phyloP scores from a whole-genome alignment of 2,797 vertebrate genomes.

The Morelia viridis region DNA sequence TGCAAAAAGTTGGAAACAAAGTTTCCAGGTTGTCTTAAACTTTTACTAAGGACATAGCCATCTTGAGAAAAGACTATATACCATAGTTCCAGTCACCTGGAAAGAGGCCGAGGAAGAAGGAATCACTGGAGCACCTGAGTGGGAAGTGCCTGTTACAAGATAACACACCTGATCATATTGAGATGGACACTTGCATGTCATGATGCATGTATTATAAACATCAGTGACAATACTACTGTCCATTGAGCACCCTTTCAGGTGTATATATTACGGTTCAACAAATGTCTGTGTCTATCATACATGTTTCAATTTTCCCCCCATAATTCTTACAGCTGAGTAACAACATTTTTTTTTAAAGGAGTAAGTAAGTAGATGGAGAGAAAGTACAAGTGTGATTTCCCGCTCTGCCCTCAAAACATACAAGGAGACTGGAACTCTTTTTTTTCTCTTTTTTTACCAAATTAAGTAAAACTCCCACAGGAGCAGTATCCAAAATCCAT shows the following conservation, averaged over 20 bases:
- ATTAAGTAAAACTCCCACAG: too few relatives aligned
- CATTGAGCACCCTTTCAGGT: not conserved
- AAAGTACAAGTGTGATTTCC: too few relatives aligned
- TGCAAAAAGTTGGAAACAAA: not conserved
- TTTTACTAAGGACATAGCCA: not conserved
- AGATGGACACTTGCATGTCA: not conserved
- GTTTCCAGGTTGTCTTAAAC: not conserved
- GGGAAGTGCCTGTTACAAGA: not conserved
- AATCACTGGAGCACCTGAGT: not conserved
- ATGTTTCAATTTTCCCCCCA: too few relatives aligned
- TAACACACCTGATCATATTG: not conserved
- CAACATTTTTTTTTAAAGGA: too few relatives aligned
- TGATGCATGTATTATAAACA: not conserved
- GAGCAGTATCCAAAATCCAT: too few relatives aligned
- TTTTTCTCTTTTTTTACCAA: too few relatives aligned
- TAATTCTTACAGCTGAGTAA: too few relatives aligned
- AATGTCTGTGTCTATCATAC: too few relatives aligned
- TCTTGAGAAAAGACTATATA: not conserved
- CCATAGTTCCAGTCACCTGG: not conserved
- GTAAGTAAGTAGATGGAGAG: too few relatives aligned
- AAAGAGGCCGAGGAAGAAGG: not conserved
- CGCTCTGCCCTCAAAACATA: too few relatives aligned
- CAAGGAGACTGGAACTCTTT: too few relatives aligned
- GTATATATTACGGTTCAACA: not conserved
- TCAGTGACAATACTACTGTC: not conserved